Base-by-base conservation (phyloP, 1,140 invertebrate species). In the Chymomyza costata region DNA sequence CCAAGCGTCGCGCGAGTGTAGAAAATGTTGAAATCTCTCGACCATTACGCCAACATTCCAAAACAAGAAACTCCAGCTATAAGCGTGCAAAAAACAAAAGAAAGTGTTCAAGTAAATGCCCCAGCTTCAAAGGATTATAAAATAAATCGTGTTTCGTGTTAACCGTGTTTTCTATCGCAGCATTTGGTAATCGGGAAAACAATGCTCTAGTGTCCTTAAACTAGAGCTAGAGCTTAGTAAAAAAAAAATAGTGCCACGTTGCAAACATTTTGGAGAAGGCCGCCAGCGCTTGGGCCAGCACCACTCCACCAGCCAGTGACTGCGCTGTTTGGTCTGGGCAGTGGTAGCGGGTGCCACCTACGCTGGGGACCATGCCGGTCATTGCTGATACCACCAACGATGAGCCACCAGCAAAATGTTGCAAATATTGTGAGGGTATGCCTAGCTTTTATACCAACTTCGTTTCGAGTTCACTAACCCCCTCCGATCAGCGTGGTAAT, bases 381-480 rank as follows among this genome's bases (percentile, higher is more conserved):
- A 83, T 85, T 83, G 83, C 64, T 78, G 83, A 85, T 67, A 56
- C 81, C 67, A 52, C 45, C 71, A 71, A 76, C 73, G 83, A 85
- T 74, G 83, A 85, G 69, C 83, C 83, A 82, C 83, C 83, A 83
- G 76, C 83, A 83, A 85, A 85, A 85, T 85, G 83, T 83, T 85
- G 83, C 83, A 85, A 85, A 85, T 82, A 85, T 82, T 85, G 83
- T 85, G 83, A 85, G 71, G 83, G 83, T 85, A 85, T 66, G 82
- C 73, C 67, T 78, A 80, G 73, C 64, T 74, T 34, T 73, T 73
- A 78, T 65, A 17, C 2, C 3, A 14, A 50, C 19, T 16, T 17
- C 7, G 14, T 30, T 43, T 31, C 53, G 59, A 67, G 73, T 80
- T 80, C 73, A 78, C 76, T 81, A 80, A 80, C 73, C 73, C 60